A percentile compares a stretch with the other conserved stretches of the same genome.
Conservation (phyloP, 1,140 invertebrate species). For the Brachionus plicatilis region DNA sequence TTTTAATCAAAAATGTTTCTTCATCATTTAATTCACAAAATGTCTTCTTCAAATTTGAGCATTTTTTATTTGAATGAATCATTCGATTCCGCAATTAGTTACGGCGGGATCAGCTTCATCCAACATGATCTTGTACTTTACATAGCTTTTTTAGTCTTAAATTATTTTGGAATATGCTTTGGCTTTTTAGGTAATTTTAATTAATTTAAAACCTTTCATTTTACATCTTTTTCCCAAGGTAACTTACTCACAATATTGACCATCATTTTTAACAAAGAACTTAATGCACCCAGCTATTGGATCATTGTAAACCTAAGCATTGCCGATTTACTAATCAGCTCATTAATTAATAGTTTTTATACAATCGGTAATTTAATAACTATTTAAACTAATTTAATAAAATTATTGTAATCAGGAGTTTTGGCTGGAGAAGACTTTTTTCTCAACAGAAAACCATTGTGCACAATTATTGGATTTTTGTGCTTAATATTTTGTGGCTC, state of each 20-base stretch:
- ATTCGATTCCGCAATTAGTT: background rate
- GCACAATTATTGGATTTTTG: background rate
- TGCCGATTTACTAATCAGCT: background rate
- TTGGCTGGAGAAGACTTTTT: conserved; percentile 7
- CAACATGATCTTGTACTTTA: background rate
- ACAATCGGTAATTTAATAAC: background rate
- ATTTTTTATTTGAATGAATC: too few relatives aligned
- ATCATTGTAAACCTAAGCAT: conserved; percentile 17
- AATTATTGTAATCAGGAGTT: background rate
- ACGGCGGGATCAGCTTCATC: background rate
- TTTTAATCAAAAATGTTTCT: background rate
- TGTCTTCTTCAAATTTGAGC: background rate
- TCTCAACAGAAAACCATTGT: background rate
- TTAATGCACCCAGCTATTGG: background rate
- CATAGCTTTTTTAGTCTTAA: background rate
- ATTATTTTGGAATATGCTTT: background rate
- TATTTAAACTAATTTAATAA: too few relatives aligned
- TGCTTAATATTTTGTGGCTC: background rate
- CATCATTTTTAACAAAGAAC: background rate
- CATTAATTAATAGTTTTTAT: background rate
- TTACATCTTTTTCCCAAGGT: background rate
- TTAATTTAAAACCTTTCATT: background rate
- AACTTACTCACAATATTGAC: background rate
- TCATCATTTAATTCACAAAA: background rate
- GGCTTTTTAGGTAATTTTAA: background rate